Evolutionary conservation across 2,797 vertebrate species (phyloP).

Genomic region (Calcarius lapponicus): DNA sequence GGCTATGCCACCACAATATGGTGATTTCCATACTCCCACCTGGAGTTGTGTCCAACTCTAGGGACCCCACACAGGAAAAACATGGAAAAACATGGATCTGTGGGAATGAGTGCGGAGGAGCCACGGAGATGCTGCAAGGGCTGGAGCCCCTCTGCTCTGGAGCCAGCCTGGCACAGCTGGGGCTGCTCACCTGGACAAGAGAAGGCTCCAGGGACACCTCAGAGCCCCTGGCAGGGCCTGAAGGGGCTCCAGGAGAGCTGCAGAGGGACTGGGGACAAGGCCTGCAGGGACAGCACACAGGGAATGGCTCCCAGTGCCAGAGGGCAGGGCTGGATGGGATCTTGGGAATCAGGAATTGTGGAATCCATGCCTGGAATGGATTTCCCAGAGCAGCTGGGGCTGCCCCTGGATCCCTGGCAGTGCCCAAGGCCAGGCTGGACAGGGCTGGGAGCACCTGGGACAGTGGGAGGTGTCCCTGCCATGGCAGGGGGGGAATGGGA

Average conservation of each 20-base stretch:
- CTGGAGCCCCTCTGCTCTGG: neutral
- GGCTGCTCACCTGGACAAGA: neutral
- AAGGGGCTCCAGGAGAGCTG: neutral
- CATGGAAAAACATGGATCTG: too few species aligned
- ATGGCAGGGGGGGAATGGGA: rapidly evolving
- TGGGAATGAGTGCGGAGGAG: neutral
- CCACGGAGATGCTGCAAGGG: rapidly evolving
- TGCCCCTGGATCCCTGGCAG: neutral
- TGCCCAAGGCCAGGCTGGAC: neutral
- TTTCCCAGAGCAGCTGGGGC: neutral
- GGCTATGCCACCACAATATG: neutral
- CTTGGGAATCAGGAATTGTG: neutral
- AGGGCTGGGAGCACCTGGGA: neutral
- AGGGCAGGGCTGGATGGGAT: neutral
- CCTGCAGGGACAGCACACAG: neutral
- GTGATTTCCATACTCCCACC: neutral
- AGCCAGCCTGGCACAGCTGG: neutral
- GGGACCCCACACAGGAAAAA: neutral
- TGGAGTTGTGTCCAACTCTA: neutral
- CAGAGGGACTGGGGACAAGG: neutral
- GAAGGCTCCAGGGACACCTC: neutral
- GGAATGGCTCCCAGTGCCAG: neutral
- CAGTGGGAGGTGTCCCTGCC: neutral
- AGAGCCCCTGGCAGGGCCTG: neutral
- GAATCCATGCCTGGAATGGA: too few species aligned